Evolutionary conservation across 92 coral and sea anemone genomes (phyloP), one percentile per base, ranked within the genome.

Genomic region (Epizoanthus fatuus): DNA sequence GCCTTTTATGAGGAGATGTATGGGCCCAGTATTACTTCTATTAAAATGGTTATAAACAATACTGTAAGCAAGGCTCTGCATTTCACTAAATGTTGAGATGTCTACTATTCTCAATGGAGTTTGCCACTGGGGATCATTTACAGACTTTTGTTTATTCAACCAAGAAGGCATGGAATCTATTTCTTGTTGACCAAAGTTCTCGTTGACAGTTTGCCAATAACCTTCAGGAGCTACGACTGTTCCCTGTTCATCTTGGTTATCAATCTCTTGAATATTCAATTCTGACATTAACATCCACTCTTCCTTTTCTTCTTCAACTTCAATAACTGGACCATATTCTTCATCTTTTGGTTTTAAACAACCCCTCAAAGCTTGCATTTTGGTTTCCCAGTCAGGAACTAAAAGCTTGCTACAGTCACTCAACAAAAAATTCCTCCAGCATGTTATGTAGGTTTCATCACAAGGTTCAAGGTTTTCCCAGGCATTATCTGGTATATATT

Each of bases 221-320:
- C 87, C 87, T 72, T 86, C 89, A 14, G 89, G 75, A 63, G 89
- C 89, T 85, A 85, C 47, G 25, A 22, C 25, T 22, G 25, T 22
- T 22, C 25, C 25, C 25, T 22, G 25, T 22, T 22, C 25, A 22
- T 22, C 25, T 84, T 86, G 32, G 25, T 22, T 22, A 22, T 22
- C 25, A 22, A 22, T 22, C 25, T 22, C 25, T 22, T 22, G 25
- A 22, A 22, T 22, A 22, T 22, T 22, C 25, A 22, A 22, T 22
- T 22, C 25, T 22, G 25, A 22, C 25, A 22, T 22, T 22, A 22
- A 22, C 25, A 22, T 22, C 25, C 25, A 22, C 25, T 22, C 25
- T 22, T 22, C 25, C 25, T 22, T 22, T 22, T 22, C 25, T 22
- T 22, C 25, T 22, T 22, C 25, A 22, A 22, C 25, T 22, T 22